phyloP scores from a whole-genome alignment of 2,888 invertebrate genomes.

The Catocala nupta region DNA sequence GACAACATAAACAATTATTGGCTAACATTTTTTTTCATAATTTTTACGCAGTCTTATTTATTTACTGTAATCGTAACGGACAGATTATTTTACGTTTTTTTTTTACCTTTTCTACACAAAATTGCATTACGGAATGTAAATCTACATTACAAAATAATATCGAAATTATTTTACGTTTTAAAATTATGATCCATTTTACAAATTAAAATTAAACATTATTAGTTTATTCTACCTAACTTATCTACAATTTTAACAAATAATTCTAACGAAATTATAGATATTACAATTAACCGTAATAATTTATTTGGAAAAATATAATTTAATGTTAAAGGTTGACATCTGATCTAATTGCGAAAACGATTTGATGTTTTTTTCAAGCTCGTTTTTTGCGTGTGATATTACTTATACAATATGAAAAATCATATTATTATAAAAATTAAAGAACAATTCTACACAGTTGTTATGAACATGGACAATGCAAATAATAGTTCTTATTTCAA shows the following conservation, averaged over 20 bases:
- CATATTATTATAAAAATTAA: conserved; percentile 30
- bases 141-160: conserved; percentile 46
- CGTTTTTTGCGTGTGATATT: conserved; percentile 15
- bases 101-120: conserved; percentile 44
- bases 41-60: conserved; percentile 73
- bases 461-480: conserved; percentile 34
- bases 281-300: conserved; percentile 29
- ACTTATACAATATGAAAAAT: conserved; percentile 17
- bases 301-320: conserved; percentile 11
- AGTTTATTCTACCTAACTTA: conserved; percentile 47
- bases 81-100: conserved; percentile 54
- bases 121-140: conserved; percentile 59
- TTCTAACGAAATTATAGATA: conserved; percentile 26
- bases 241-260: conserved; percentile 42
- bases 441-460: conserved; percentile 15
- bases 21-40: conserved; percentile 55
- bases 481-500: conserved; percentile 9
- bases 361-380: conserved; percentile 20
- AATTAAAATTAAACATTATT: conserved; percentile 48
- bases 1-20: conserved; percentile 43
- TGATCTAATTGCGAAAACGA: background rate
- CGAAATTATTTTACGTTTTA: conserved; percentile 36
- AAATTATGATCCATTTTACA: conserved; percentile 44
- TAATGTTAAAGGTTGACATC: conserved; percentile 7
- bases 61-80: conserved; percentile 59